Evolutionary conservation across 2,113 vertebrate species (phyloP), one percentile per base, ranked within the genome.

Genomic region (Pontoporia blainvillei): DNA sequence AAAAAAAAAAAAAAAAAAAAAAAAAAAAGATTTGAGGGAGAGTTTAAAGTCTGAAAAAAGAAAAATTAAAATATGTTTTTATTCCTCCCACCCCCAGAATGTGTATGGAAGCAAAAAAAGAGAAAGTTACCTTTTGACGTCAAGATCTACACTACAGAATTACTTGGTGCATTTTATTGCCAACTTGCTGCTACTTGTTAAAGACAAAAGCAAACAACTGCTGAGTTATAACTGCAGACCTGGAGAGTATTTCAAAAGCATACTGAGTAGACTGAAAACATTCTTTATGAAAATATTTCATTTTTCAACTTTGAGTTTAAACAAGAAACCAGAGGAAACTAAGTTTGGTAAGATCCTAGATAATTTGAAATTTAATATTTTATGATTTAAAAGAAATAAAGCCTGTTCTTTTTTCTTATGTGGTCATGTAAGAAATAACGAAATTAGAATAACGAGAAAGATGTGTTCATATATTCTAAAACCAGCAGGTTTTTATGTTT

Each of bases 321-420:
- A 90, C 7, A 84, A 83, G 59, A 90, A 93, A 34, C 8, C 31
- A 90, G 64, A 93, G 3, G 5, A 79, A 78, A 1, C 15, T 64
- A 71, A 88, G 46, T 41, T 71, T 69, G 41, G 34, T 76, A 81
- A 49, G 39, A 72, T 36, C 15, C 8, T 61, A 61, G 15, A 87
- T 69, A 73, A 39, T 3, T 54, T 92, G 36, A 76, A 73, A 83
- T 84, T 83, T 67, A 66, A 44, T 66, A 23, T 87, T 81, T 71
- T 69, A 86, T 92, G n/a, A 84, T 46, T 94, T 78, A 75, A 94
- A 83, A 83, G 15, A 90, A 73, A 46, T 27, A 76, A 81, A 44
- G 2, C 1, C 6, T 75, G 1, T 61, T 59, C 4, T 25, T 84
- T 89, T 92, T 72, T 54, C 12, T 73, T 64, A 67, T 25, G 29